Base-by-base conservation (phyloP, 2,888 invertebrate genomes). In the Pterostichus niger region DNA sequence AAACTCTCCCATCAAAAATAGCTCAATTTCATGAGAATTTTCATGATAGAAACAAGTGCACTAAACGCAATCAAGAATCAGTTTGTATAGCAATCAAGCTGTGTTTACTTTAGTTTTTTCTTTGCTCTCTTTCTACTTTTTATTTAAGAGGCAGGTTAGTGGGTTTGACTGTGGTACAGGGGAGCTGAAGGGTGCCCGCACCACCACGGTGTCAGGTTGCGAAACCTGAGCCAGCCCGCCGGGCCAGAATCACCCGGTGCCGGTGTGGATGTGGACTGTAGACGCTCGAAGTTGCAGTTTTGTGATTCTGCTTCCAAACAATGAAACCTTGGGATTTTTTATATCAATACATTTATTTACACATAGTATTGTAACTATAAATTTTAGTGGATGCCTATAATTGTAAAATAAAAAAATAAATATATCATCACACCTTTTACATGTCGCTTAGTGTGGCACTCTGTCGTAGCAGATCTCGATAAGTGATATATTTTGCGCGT, bases 71-170 rank as follows among this genome's bases (percentile, higher is more conserved):
- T 76, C 56, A 76, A 35, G 10, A 40, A 40, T 46, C 6, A 40
- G 78, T 78, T 78, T 78, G 78, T 78, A 61, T 61, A 78, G 78
- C 64, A 78, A 78, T 78, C 78, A 78, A 64, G 35, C 61, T 46
- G 15, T 64, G 61, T 78, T 78, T 78, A 52, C 61, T 78, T 54
- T 49, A 31, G 24, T 13, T 76, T 76, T 76, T 76, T 68, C 10
- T 49, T 75, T 15, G 15, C 49, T 24, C 49, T 24, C 24, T 49
- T 33, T 76, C 76, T n/a, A n/a, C 17, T 76, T 76, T 76, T 76
- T 76, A 71, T 71, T 44, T 71, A 54, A 31, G 76, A 76, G 35
- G 13, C 17, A 0, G 33, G 76, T 6, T n/a, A 9, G 46, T 40
- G 44, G 76, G 24, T 24, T 24, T 24, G 24, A 1, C 24, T 13